These are phyloP conservation scores for Smutsia gigantea DNA, from an alignment of 2,797 vertebrate species.

Conservation along the genomic window DNA sequence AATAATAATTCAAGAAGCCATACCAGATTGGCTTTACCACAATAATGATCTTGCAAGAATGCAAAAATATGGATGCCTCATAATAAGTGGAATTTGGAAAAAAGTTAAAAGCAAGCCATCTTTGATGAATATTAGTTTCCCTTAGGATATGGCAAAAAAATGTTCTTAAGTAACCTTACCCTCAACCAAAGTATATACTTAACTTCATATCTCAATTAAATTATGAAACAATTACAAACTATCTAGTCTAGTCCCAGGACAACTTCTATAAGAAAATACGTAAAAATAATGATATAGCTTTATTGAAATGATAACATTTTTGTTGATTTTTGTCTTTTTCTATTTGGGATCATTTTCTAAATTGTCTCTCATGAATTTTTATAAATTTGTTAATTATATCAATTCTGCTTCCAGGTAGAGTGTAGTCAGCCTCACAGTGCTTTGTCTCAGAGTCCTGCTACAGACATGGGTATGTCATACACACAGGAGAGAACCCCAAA, in stretches of 20 bases:
- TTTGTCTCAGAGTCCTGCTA: neutral
- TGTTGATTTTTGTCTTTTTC: neutral
- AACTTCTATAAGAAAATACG: neutral
- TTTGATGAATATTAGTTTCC: neutral
- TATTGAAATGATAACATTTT: neutral
- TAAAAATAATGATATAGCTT: neutral
- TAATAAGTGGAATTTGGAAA: neutral
- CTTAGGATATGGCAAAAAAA: neutral
- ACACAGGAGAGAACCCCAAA: neutral
- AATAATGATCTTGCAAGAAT: neutral
- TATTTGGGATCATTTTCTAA: neutral
- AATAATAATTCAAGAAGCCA: slow-evolving; percentile 1
- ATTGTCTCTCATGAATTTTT: neutral
- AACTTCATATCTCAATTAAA: neutral
- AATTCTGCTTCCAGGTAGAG: neutral
- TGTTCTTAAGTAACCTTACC: neutral
- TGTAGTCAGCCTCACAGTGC: neutral
- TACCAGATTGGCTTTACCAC: neutral
- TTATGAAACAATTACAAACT: neutral
- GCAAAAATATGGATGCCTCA: neutral
- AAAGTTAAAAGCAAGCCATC: neutral
- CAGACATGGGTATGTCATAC: neutral
- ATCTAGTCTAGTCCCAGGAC: neutral
- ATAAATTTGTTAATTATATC: neutral
- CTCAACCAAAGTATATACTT: neutral